Conservation (phyloP, 2,797 vertebrate species). For the Lycodopsis pacificus region DNA sequence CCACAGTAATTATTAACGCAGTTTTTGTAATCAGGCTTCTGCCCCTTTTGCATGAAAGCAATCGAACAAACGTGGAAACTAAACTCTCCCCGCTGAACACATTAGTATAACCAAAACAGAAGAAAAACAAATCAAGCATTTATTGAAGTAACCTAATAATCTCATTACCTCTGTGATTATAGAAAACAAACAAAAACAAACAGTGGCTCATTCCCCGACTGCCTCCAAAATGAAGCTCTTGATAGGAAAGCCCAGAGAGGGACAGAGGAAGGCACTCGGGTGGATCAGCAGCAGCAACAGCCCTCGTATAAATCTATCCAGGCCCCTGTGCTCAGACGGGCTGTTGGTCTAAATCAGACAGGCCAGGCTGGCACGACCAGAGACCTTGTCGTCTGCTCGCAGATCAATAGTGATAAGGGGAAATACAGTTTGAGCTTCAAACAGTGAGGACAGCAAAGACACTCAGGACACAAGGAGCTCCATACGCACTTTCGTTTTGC, state of each 20-base stretch:
- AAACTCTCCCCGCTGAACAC: constrained; percentile 58
- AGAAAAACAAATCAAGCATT: constrained; percentile 32
- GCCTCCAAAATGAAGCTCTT: constrained; percentile 56
- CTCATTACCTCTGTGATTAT: constrained; percentile 62
- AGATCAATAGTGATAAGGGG: constrained; percentile 75
- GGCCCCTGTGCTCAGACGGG: constrained; percentile 57
- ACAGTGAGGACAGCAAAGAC: constrained; percentile 49
- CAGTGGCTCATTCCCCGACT: constrained; percentile 40
- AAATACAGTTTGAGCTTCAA: constrained; percentile 67
- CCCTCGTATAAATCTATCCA: constrained; percentile 67
- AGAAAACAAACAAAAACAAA: constrained; percentile 20
- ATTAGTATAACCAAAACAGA: constrained; percentile 39
- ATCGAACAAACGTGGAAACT: constrained; percentile 57
- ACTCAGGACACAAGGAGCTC: constrained; percentile 21
- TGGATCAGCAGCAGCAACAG: constrained; percentile 42
- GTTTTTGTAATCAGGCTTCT: constrained; percentile 59
- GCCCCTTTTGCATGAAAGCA: constrained; percentile 59
- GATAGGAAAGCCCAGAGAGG: constrained; percentile 45
- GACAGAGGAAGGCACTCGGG: constrained; percentile 31
- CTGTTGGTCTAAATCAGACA: constrained; percentile 75
- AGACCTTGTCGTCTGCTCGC: constrained; percentile 66
- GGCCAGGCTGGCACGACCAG: constrained; percentile 58
- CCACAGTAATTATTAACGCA: constrained; percentile 65
- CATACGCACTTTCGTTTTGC: constrained; percentile 1
- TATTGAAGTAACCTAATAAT: constrained; percentile 60